Evolutionary conservation across 2,797 vertebrate species (phyloP).

Genomic region (Diceros bicornis): DNA sequence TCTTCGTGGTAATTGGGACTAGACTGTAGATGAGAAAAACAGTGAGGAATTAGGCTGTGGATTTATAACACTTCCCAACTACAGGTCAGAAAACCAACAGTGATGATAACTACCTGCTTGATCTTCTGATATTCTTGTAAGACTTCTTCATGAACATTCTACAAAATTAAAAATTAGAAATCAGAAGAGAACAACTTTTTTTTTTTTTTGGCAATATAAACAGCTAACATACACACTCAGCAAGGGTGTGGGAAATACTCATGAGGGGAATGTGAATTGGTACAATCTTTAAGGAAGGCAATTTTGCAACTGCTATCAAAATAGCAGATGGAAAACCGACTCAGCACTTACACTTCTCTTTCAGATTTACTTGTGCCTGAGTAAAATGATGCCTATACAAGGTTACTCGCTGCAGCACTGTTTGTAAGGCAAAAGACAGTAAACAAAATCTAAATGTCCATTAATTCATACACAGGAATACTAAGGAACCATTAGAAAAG

Average conservation of each 20-base stretch:
- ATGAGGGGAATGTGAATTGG: background rate
- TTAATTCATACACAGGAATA: background rate
- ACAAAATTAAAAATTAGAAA: conserved; percentile 74
- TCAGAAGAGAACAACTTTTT: conserved; percentile 21
- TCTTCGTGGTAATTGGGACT: conserved; percentile 94
- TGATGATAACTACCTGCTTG: conserved; percentile 91
- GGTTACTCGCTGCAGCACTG: background rate
- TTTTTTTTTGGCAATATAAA: background rate
- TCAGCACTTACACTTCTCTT: conserved; percentile 36
- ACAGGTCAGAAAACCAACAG: conserved; percentile 7
- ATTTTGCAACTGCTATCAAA: conserved; percentile 66
- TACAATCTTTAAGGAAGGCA: conserved; percentile 49
- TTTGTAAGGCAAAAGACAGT: conserved; percentile 35
- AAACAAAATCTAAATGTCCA: background rate
- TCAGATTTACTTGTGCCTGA: background rate
- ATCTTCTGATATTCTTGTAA: conserved; percentile 95
- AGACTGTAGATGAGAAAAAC: conserved; percentile 87
- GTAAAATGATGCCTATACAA: background rate
- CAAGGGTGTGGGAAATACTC: conserved; percentile 1
- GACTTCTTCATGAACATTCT: conserved; percentile 94
- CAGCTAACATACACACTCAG: background rate
- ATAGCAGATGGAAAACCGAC: conserved; percentile 60
- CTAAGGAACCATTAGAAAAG: background rate
- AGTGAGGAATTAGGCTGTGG: background rate
- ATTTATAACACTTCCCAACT: conserved; percentile 19